Evolutionary conservation across 2,113 vertebrate species (phyloP).

Genomic region (Cricetomys ansorgei): DNA sequence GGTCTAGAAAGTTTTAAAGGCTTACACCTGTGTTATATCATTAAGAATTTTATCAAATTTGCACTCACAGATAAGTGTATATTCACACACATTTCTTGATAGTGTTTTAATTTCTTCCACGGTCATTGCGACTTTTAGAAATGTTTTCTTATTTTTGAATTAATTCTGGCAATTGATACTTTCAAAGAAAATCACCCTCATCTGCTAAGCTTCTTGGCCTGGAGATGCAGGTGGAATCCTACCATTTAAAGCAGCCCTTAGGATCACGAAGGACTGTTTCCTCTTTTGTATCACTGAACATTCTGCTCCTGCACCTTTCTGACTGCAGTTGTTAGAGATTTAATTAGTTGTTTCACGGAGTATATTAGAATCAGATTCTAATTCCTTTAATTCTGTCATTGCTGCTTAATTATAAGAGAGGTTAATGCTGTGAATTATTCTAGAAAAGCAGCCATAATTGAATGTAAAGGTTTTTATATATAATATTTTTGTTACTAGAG

Average conservation of each 20-base stretch:
- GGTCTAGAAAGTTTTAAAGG: background rate
- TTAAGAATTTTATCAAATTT: background rate
- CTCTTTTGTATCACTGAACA: background rate
- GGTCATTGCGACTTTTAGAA: background rate
- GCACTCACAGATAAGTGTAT: background rate
- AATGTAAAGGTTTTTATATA: background rate
- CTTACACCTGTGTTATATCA: background rate
- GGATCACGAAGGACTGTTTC: background rate
- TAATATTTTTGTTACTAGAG: background rate
- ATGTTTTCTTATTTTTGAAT: slow-evolving; percentile 39
- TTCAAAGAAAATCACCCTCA: slow-evolving; percentile 28
- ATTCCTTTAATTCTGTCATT: slow-evolving; percentile 34
- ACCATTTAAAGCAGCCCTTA: slow-evolving; percentile 46
- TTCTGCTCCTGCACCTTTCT: background rate
- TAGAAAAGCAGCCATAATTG: background rate
- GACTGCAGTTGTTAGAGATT: background rate
- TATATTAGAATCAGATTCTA: background rate
- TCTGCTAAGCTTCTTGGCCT: slow-evolving; percentile 4
- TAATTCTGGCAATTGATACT: slow-evolving; percentile 8
- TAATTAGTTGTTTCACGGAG: slow-evolving; percentile 36
- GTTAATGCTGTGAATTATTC: background rate
- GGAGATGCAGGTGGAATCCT: background rate
- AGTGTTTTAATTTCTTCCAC: background rate
- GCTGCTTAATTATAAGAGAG: slow-evolving; percentile 44
- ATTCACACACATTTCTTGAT: background rate